Conservation (phyloP, 2,888 invertebrate species). For the Kuschelorhynchus macadamiae region DNA sequence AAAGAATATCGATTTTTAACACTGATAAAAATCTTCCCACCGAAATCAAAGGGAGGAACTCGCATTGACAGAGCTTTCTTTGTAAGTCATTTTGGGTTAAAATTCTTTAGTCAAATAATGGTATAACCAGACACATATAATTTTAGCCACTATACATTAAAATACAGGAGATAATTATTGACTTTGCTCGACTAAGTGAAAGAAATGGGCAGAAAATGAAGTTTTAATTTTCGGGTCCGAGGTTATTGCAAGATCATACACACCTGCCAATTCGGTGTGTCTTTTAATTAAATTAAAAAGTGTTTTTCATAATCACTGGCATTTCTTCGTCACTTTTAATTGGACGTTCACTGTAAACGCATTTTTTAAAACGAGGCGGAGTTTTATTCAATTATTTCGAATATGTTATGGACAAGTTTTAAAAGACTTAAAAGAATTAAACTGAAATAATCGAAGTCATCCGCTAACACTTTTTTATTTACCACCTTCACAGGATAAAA, state of each 20-base stretch:
- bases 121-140: background rate
- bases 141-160: background rate
- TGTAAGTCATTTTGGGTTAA: background rate
- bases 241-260: constrained; percentile 4
- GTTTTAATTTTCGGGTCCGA: background rate
- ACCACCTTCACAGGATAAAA: no score
- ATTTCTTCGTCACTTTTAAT: no score
- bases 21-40: background rate
- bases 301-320: no score
- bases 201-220: constrained; percentile 4
- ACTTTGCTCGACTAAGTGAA: background rate
- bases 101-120: constrained; percentile 8
- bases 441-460: no score
- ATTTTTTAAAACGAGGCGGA: no score
- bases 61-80: background rate
- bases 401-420: no score
- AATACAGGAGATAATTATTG: constrained; percentile 5
- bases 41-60: background rate
- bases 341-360: no score
- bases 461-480: no score
- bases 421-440: no score
- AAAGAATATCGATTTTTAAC: background rate
- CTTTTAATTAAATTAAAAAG: background rate
- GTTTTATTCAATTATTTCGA: no score
- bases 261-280: constrained; percentile 1